A percentile compares a stretch with the other conserved stretches of the same genome.
phyloP scores from a whole-genome alignment of 2,797 vertebrate species.

The Pantherophis vulpinus region DNA sequence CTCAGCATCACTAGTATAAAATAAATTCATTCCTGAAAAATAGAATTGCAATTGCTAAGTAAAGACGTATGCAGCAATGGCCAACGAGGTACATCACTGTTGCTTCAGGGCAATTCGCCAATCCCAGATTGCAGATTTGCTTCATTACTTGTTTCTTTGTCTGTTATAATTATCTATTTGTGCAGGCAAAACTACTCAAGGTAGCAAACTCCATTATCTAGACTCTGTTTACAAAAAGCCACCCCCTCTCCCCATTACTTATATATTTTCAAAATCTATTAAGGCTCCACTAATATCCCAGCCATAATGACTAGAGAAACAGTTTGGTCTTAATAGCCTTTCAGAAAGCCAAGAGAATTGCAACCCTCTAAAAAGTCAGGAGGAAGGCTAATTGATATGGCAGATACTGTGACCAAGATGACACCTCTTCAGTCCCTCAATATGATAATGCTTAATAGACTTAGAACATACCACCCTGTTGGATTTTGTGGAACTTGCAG shows the following conservation, averaged over 20 bases:
- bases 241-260: background rate
- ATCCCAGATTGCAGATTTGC: background rate
- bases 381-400: background rate
- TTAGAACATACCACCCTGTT: background rate
- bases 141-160: background rate
- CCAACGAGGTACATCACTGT: background rate
- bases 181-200: background rate
- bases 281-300: background rate
- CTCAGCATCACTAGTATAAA: slow-evolving; percentile 18
- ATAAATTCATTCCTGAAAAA: slow-evolving; percentile 28
- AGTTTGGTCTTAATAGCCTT: background rate
- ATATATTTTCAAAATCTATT: background rate
- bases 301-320: background rate
- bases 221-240: background rate
- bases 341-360: background rate
- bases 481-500: background rate
- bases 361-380: background rate
- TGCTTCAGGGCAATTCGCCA: background rate
- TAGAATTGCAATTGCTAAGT: slow-evolving; percentile 37
- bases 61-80: slow-evolving; percentile 32
- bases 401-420: background rate
- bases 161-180: background rate
- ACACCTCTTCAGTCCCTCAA: background rate
- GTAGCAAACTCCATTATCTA: background rate
- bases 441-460: background rate